phyloP scores from a whole-genome alignment of 2,888 invertebrate genomes.

The Athalia circularis region DNA sequence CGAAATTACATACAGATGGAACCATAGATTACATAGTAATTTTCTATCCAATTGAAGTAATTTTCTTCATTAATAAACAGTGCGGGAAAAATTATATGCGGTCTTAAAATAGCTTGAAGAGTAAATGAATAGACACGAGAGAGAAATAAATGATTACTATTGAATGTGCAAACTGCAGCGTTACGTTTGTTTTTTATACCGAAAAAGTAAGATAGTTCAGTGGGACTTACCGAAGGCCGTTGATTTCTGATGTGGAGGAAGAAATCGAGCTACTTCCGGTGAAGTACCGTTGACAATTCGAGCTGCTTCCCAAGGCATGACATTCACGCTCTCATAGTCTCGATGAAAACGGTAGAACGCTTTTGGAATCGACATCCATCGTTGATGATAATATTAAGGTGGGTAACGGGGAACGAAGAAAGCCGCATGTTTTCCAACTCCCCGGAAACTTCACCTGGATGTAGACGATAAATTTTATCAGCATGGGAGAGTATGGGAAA shows the following conservation, averaged over 20 bases:
- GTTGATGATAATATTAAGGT: not conserved
- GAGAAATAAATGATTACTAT: too few species aligned
- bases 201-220: not conserved
- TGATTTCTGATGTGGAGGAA: not conserved
- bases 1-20: too few species aligned
- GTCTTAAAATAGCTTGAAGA: not conserved
- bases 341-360: constrained; percentile 22
- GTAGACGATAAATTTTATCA: too few species aligned
- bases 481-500: too few species aligned
- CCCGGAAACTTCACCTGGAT: too few species aligned
- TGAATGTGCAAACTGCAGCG: too few species aligned
- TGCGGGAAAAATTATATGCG: too few species aligned
- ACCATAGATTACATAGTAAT: too few species aligned
- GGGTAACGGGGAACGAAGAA: too few species aligned
- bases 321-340: constrained; percentile 66
- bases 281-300: constrained; percentile 24
- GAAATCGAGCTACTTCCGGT: constrained; percentile 8
- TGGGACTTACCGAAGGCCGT: constrained; percentile 32
- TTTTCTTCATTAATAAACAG: too few species aligned
- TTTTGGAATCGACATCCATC: not conserved
- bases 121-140: not conserved
- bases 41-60: too few species aligned
- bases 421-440: too few species aligned
- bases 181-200: not conserved
- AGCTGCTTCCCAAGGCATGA: constrained; percentile 36